These are phyloP conservation scores for Falco biarmicus DNA, from an alignment of 2,797 vertebrate genomes.

Conservation along the genomic window DNA sequence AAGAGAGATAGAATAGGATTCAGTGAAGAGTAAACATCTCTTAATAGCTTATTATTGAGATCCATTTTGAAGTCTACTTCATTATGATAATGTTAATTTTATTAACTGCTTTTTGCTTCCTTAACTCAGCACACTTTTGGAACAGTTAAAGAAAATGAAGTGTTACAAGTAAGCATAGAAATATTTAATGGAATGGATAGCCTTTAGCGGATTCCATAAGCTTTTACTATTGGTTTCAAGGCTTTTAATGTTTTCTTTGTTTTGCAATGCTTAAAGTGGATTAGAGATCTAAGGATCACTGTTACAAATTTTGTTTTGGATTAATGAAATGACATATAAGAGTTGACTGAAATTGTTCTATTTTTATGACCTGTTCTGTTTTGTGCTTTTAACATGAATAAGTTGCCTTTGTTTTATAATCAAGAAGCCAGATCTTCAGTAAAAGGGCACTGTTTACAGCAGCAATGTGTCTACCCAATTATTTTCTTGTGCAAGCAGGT, in stretches of 20 bases:
- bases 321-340: slow-evolving; percentile 22
- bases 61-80: slow-evolving; percentile 8
- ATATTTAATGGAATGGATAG: neutral
- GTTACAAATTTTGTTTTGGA: slow-evolving; percentile 53
- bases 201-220: slow-evolving; percentile 12
- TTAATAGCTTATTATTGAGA: slow-evolving; percentile 15
- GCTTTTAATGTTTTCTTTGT: slow-evolving; percentile 60
- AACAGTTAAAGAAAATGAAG: slow-evolving; percentile 22
- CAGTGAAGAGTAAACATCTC: neutral
- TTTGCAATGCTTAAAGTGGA: slow-evolving; percentile 56
- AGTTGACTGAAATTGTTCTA: slow-evolving; percentile 30
- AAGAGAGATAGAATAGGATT: neutral
- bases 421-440: slow-evolving; percentile 31
- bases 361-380: slow-evolving; percentile 13
- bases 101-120: slow-evolving; percentile 14
- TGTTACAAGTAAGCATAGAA: slow-evolving; percentile 18
- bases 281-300: slow-evolving; percentile 50
- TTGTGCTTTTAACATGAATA: slow-evolving; percentile 5
- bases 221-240: slow-evolving; percentile 34
- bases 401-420: slow-evolving; percentile 11
- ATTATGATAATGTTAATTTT: neutral
- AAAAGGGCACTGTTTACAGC: neutral
- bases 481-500: neutral
- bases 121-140: slow-evolving; percentile 7
- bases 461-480: neutral